Percentiles rank a stretch among this genome's conserved stretches.
Conservation (phyloP, 35 echinoderm and acorn worm species). For the Ptychodera flava region DNA sequence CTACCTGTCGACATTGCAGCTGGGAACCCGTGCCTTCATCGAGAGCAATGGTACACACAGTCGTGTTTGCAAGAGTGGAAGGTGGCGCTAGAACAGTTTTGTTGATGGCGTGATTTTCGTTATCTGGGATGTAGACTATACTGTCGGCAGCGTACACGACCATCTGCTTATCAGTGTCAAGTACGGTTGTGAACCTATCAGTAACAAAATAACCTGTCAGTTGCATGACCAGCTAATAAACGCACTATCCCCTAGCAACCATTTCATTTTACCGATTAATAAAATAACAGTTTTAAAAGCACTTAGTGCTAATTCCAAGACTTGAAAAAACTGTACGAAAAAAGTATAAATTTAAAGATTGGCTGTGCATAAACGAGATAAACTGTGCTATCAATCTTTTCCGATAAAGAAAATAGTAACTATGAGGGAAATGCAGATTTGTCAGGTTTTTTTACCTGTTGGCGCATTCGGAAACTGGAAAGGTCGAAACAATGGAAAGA, state of each 20-base stretch:
- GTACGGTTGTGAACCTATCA: constrained; percentile 50
- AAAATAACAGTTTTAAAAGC: no score
- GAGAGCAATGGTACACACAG: constrained; percentile 22
- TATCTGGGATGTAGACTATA: constrained; percentile 35
- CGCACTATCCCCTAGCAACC: no score
- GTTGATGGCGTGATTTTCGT: constrained; percentile 23
- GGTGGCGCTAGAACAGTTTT: constrained; percentile 14
- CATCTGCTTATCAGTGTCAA: constrained; percentile 55
- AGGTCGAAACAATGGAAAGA: no score
- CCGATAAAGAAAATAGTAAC: no score
- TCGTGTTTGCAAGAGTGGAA: constrained; percentile 8
- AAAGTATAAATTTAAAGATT: background rate
- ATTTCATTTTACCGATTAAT: no score
- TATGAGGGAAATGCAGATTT: no score
- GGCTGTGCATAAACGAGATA: no score
- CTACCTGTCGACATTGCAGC: constrained; percentile 59
- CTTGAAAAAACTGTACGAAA: background rate
- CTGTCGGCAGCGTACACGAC: constrained; percentile 26
- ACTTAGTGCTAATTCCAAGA: background rate
- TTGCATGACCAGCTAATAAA: background rate
- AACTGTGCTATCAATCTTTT: no score
- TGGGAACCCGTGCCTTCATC: constrained; percentile 41
- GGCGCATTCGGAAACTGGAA: no score
- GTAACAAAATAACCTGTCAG: background rate
- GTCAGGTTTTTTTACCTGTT: no score